Evolutionary conservation across 2,797 vertebrate genomes (phyloP).

Genomic region (Taenioides sp.): DNA sequence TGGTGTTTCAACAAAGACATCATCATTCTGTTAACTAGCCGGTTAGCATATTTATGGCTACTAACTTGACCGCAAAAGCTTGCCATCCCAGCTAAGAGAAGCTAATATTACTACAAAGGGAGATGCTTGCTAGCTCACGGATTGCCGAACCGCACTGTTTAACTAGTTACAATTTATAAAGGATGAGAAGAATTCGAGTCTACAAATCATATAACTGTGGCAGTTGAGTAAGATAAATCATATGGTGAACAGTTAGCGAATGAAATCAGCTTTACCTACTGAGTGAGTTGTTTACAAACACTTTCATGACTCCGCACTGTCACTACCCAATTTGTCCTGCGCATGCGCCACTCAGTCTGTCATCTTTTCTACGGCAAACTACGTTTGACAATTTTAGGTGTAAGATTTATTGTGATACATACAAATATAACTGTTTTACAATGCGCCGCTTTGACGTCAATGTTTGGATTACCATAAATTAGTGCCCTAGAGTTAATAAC

Average conservation of each 20-base stretch:
- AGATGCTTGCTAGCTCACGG: slow-evolving; percentile 32
- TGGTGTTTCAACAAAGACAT: slow-evolving; percentile 45
- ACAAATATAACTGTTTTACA: background rate
- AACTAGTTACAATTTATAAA: slow-evolving; percentile 6
- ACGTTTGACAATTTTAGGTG: background rate
- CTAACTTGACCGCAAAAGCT: background rate
- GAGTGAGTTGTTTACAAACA: slow-evolving; percentile 84
- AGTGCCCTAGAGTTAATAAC: background rate
- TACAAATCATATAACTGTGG: background rate
- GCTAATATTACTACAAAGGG: slow-evolving; percentile 30
- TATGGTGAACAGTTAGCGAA: background rate
- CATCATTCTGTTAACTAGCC: slow-evolving; percentile 44
- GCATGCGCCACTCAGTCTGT: background rate
- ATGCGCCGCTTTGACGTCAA: background rate
- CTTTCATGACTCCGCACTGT: slow-evolving; percentile 79
- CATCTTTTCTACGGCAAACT: slow-evolving; percentile 3
- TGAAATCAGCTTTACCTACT: slow-evolving; percentile 60
- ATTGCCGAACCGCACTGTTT: slow-evolving; percentile 39
- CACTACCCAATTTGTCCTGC: slow-evolving; percentile 3
- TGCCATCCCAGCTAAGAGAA: slow-evolving; percentile 49
- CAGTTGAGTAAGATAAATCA: background rate
- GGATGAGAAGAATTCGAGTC: background rate
- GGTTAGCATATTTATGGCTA: slow-evolving; percentile 19
- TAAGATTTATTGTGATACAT: background rate
- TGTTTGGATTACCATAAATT: background rate